Conservation (phyloP, 2,888 invertebrate species). For the Hypomecis atomaria region DNA sequence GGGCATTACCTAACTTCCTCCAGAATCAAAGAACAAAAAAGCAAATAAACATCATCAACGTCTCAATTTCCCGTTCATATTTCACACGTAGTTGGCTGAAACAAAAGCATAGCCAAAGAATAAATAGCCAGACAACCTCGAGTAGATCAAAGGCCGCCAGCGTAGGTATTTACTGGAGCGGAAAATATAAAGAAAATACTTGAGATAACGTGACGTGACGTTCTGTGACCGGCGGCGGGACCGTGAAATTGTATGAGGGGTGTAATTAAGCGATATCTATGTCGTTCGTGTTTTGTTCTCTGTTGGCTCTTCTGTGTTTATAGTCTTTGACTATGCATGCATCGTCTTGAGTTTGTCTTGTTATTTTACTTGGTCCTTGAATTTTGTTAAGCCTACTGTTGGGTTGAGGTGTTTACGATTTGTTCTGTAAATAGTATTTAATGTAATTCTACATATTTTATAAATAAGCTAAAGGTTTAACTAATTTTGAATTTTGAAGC, state of each 20-base stretch:
- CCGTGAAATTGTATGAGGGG: slow-evolving; percentile 39
- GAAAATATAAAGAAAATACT: slow-evolving; percentile 44
- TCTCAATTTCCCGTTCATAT: slow-evolving; percentile 25
- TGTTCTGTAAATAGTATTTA: too few species aligned
- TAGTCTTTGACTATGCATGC: slow-evolving; percentile 4
- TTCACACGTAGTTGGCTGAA: slow-evolving; percentile 18
- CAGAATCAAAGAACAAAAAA: slow-evolving; percentile 15
- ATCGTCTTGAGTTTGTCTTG: not conserved
- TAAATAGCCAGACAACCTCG: slow-evolving; percentile 33
- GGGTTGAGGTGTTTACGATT: too few species aligned
- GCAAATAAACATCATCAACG: slow-evolving; percentile 25
- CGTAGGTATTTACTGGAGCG: slow-evolving; percentile 38
- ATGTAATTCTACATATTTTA: too few species aligned
- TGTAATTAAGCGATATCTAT: slow-evolving; percentile 32
- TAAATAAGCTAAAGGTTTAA: too few species aligned
- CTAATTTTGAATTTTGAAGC: too few species aligned
- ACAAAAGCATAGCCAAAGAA: slow-evolving; percentile 36
- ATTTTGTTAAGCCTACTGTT: too few species aligned
- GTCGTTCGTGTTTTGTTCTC: slow-evolving; percentile 15
- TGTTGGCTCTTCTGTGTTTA: slow-evolving; percentile 7
- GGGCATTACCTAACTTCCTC: slow-evolving; percentile 17
- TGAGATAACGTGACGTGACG: slow-evolving; percentile 37
- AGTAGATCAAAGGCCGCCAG: slow-evolving; percentile 41
- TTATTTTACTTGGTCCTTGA: too few species aligned
- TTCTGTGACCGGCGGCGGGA: slow-evolving; percentile 27